Base-by-base conservation (phyloP, 2,113 vertebrate genomes). In the Tupaia chinensis region DNA sequence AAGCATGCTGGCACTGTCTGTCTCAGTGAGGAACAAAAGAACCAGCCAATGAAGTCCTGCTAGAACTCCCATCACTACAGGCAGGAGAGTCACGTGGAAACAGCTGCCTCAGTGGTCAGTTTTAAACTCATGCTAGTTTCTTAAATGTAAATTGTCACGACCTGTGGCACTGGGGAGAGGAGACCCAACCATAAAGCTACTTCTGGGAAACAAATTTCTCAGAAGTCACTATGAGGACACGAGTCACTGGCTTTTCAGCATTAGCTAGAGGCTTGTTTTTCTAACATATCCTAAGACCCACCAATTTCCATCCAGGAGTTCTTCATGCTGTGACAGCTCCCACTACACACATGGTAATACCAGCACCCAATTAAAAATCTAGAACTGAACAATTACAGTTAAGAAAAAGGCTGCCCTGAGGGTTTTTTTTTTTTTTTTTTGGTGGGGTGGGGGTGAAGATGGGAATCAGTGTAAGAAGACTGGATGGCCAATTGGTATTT, bases 361-460 rank as follows among this genome's bases (percentile, higher is more conserved):
- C 19, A 66, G 61, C 5, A 87, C 27, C n/a, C 34, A 80, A 80
- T 68, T 63, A 93, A 77, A 74, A 91, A 89, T 70, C 29, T 77
- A 93, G 27, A 87, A 87, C 66, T 80, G 29, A 95, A 80, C n/a
- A 90, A 84, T 7, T 85, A 69, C 22, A 76, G 23, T 81, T 86
- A 74, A 91, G 72, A 61, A 91, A 96, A 87, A 84, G 27, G 25
- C 1, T 78, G n/a, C 15, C 58, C 69, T 69, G 69, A 88, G 22
- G 17, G 8, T 54, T 83, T n/a, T 2, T 27, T 10, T 70, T 32
- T 20, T 70, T 74, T 12, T 17, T 65, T 79, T 5, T 19, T 32
- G 56, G 12, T 3, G 1, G 13, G 23, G 13, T 0, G 0, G 19
- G 1, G 22, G 4, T 17, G 4, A 63, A 63, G 17, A 29, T 61